phyloP scores from a whole-genome alignment of 2,797 vertebrate species.

The Glyptemys insculpta region DNA sequence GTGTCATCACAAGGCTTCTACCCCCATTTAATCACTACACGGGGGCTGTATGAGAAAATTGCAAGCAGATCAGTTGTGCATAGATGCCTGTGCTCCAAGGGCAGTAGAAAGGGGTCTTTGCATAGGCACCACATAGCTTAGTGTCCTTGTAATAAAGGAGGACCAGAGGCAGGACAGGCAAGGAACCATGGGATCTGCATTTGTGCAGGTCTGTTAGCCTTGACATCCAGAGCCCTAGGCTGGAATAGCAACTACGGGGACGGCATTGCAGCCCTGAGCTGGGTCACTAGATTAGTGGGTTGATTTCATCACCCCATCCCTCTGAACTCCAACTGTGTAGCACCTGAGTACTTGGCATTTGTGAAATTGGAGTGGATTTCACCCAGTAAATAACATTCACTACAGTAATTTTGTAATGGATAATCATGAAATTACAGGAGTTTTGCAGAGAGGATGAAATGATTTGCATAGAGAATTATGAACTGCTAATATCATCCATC shows the following conservation, averaged over 20 bases:
- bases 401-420: background rate
- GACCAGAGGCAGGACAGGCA: background rate
- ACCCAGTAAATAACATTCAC: background rate
- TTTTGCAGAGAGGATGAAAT: background rate
- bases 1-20: background rate
- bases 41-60: background rate
- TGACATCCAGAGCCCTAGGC: too few relatives aligned
- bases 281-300: background rate
- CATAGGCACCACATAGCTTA: background rate
- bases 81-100: background rate
- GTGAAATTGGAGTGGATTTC: background rate
- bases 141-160: background rate
- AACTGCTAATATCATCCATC: background rate
- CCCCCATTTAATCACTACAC: background rate
- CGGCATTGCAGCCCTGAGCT: background rate
- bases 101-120: background rate
- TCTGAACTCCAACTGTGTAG: background rate
- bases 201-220: background rate
- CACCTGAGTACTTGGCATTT: accelerated
- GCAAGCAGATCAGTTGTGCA: background rate
- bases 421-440: background rate
- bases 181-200: background rate
- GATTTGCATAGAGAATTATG: background rate
- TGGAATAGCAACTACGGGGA: background rate
- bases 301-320: background rate